Base-by-base conservation (phyloP, 2,113 vertebrate species). In the Melanostigma gelatinosum region DNA sequence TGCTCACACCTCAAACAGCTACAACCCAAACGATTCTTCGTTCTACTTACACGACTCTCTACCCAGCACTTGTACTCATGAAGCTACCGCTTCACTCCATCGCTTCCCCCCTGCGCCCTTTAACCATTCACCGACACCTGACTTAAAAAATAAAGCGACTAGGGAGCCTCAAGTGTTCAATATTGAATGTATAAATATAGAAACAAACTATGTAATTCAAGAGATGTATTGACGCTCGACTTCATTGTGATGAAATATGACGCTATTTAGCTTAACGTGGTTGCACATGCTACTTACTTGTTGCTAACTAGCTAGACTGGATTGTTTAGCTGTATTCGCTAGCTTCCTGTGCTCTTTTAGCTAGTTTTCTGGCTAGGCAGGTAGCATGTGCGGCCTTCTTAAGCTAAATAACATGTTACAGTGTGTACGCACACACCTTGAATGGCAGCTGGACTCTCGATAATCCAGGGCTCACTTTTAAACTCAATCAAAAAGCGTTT, bases 41-140 rank as follows among this genome's bases (percentile, higher is more conserved):
- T 75, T 64, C 13, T 57, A 85, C 80, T 72, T 73, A 15, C 82
- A 42, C 67, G 63, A 72, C 71, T 68, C 69, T 68, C 63, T 16
- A 15, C 36, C 55, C 86, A 84, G 77, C 87, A 88, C 74, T 66
- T 52, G 44, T 54, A 65, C 48, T 36, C 10, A 65, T 6, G 10
- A 38, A 22, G 6, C 20, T 32, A 60, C 70, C 18, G 62, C 34
- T 64, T 46, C 57, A 8, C 24, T 79, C 36, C n/a, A 8, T 75
- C n/a, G 63, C 58, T 16, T 58, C 24, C 61, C 20, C 61, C 61
- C 34, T 62, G 7, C 2, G 0, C 27, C 69, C 11, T 82, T 77
- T 61, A 44, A 24, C 3, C 50, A 22, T 4, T 77, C 44, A 29
- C 10, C 9, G 55, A 85, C 34, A 61, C 16, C 58, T 57, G 10